phyloP scores from a whole-genome alignment of 2,797 vertebrate genomes.

The Anguilla anguilla region DNA sequence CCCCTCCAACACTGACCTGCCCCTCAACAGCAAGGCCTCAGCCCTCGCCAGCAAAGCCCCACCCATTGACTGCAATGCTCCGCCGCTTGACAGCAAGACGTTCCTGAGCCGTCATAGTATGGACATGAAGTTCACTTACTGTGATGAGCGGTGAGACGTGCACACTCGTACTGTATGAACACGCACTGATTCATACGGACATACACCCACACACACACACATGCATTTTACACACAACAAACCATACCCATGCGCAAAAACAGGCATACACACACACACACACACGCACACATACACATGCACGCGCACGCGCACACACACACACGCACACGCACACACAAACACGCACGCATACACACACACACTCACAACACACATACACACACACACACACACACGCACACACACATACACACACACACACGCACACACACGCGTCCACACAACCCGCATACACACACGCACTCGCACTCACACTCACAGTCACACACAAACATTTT shows the following conservation, averaged over 20 bases:
- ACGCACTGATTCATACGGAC: background rate
- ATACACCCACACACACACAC: slow-evolving; percentile 15
- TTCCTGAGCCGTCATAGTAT: slow-evolving; percentile 97
- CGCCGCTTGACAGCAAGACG: slow-evolving; percentile 81
- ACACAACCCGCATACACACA: no score
- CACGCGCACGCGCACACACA: no score
- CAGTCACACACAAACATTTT: background rate
- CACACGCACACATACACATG: background rate
- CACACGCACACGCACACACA: background rate
- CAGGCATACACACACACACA: no score
- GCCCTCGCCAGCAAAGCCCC: no score
- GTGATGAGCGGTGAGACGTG: slow-evolving; percentile 86
- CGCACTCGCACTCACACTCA: no score
- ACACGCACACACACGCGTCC: no score
- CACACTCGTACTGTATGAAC: background rate
- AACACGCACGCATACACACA: background rate
- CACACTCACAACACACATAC: no score
- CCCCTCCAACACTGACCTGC: slow-evolving; percentile 92
- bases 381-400: background rate
- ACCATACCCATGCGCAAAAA: background rate
- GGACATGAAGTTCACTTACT: slow-evolving; percentile 99
- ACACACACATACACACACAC: background rate
- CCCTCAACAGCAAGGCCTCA: slow-evolving; percentile 72
- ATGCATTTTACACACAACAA: background rate
- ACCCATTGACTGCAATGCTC: background rate